These are phyloP conservation scores for Cephalophus harveyi DNA, from an alignment of 2,113 vertebrate species.

Conservation along the genomic window DNA sequence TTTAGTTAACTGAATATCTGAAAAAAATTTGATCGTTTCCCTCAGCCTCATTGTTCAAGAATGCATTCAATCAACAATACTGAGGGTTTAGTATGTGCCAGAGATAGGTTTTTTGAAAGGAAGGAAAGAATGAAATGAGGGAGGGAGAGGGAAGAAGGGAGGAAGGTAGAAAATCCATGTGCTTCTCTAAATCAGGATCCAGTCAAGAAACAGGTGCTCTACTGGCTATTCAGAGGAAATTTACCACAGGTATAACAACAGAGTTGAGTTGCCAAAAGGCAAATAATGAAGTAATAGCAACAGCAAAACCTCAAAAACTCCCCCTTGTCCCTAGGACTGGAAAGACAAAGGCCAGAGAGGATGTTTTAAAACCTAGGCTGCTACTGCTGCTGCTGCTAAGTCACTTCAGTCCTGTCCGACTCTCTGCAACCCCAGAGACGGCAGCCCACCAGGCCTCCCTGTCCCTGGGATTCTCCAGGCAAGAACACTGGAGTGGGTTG, in stretches of 20 bases:
- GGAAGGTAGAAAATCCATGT: background rate
- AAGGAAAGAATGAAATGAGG: background rate
- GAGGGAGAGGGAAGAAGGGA: background rate
- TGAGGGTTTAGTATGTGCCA: background rate
- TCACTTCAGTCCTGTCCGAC: background rate
- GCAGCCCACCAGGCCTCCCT: background rate
- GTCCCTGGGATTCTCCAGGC: too few species aligned
- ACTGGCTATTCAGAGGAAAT: background rate
- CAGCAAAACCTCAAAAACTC: background rate
- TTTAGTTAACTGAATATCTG: constrained; percentile 24
- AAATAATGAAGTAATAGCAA: background rate
- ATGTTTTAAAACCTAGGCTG: background rate
- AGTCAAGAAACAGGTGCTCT: background rate
- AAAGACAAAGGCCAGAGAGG: background rate
- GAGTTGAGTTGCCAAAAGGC: background rate
- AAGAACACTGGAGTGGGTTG: too few species aligned
- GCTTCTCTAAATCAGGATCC: background rate
- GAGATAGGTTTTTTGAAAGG: background rate
- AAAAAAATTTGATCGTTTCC: constrained; percentile 31
- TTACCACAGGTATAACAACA: background rate
- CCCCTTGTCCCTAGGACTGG: background rate
- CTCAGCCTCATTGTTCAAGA: background rate
- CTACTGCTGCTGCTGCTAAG: background rate
- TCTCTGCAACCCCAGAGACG: fast-evolving
- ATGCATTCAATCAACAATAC: constrained; percentile 16